These are phyloP conservation scores for Sesia apiformis DNA, from an alignment of 2,888 invertebrate species.

Conservation along the genomic window DNA sequence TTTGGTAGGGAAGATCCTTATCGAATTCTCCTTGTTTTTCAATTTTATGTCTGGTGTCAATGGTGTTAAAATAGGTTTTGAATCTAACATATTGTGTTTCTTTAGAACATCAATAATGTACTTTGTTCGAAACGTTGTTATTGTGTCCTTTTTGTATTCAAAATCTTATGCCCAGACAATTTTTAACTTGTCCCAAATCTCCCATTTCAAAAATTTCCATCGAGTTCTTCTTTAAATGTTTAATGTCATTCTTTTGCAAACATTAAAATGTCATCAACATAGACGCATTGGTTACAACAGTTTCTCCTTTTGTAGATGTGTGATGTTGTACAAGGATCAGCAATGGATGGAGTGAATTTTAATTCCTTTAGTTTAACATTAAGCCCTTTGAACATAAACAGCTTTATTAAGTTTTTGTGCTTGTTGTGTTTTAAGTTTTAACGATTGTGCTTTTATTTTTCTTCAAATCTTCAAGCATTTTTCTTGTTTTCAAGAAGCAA, in stretches of 20 bases:
- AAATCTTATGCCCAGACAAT: neutral
- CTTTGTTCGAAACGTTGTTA: neutral
- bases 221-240: neutral
- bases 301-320: no score
- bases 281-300: no score
- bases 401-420: constrained; percentile 4
- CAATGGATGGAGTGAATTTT: no score
- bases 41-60: constrained; percentile 1
- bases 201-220: neutral
- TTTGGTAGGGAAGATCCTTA: neutral
- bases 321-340: no score
- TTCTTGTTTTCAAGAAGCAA: constrained; percentile 7
- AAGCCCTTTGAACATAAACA: neutral
- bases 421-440: no score
- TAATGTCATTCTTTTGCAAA: neutral
- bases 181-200: neutral
- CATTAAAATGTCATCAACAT: neutral
- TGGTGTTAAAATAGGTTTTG: neutral
- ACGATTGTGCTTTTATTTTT: neutral
- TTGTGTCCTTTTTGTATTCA: neutral
- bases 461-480: neutral
- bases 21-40: neutral
- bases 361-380: constrained; percentile 1
- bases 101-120: constrained; percentile 1
- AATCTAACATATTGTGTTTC: constrained; percentile 4